A percentile compares a stretch with the other conserved stretches of the same genome.
Evolutionary conservation across 2,888 invertebrate species (phyloP).

Genomic region (Ypsolopha sequella): DNA sequence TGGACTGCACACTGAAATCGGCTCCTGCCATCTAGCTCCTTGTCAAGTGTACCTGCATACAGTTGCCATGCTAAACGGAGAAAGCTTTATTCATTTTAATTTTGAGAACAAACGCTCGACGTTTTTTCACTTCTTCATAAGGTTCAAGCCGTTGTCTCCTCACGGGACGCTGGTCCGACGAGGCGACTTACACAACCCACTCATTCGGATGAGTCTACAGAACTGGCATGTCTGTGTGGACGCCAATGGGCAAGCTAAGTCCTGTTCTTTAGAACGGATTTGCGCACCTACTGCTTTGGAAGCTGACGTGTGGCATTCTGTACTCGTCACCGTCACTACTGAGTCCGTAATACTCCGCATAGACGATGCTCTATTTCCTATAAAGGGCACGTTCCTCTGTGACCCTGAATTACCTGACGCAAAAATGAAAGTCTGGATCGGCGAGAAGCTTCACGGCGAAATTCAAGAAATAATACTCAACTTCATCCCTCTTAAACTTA

Average conservation of each 20-base stretch:
- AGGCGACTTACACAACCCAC: conserved; percentile 31
- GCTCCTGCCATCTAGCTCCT: conserved; percentile 46
- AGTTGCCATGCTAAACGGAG: conserved; percentile 54
- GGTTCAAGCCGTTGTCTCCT: conserved; percentile 53
- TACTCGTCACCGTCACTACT: conserved; percentile 44
- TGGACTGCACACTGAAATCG: conserved; percentile 46
- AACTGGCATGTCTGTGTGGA: conserved; percentile 57
- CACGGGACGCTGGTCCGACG: conserved; percentile 53
- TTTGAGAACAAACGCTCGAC: conserved; percentile 39
- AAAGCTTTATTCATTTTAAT: conserved; percentile 46
- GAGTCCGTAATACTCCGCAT: conserved; percentile 42
- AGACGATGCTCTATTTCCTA: conserved; percentile 35
- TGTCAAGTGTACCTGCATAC: conserved; percentile 45
- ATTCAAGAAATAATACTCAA: conserved; percentile 57
- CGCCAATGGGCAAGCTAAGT: conserved; percentile 32
- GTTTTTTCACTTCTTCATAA: conserved; percentile 53
- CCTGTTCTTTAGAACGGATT: conserved; percentile 37
- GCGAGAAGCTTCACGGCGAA: conserved; percentile 55
- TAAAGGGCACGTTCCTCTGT: conserved; percentile 42
- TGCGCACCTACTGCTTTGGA: conserved; percentile 39
- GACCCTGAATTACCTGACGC: conserved; percentile 46
- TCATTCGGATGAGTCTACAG: conserved; percentile 43
- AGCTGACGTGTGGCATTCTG: conserved; percentile 53
- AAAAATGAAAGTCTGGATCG: conserved; percentile 41
- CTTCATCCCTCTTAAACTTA: conserved; percentile 45